These are phyloP conservation scores for Diglossa brunneiventris DNA, from an alignment of 2,113 vertebrate genomes.

Conservation along the genomic window DNA sequence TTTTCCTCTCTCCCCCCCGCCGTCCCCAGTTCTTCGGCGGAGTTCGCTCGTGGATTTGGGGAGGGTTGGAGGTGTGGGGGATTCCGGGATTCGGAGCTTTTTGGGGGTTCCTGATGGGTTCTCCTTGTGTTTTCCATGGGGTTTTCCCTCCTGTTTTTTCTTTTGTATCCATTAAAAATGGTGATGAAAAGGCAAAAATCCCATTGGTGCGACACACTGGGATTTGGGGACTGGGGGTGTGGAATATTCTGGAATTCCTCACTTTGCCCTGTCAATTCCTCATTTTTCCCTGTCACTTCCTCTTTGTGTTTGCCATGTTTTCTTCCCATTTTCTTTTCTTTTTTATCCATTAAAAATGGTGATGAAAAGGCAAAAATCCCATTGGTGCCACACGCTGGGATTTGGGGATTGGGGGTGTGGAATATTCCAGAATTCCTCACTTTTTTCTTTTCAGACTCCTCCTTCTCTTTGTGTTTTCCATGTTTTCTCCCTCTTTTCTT, in stretches of 20 bases:
- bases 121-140: neutral
- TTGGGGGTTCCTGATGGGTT: neutral
- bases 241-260: neutral
- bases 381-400: neutral
- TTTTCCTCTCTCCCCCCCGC: neutral
- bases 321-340: neutral
- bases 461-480: neutral
- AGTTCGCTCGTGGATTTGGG: neutral
- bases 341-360: neutral
- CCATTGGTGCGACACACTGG: neutral
- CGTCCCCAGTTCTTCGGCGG: neutral
- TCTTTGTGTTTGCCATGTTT: neutral
- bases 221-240: no score
- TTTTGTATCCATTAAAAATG: conserved; percentile 24
- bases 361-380: neutral
- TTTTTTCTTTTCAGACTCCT: no score
- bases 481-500: neutral
- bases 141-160: neutral
- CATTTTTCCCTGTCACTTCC: no score
- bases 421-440: neutral
- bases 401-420: neutral
- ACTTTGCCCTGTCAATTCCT: neutral
- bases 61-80: neutral
- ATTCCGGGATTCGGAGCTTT: neutral
- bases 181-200: neutral